phyloP scores from a whole-genome alignment of 2,888 invertebrate genomes.

The Eupelmus urozonus region DNA sequence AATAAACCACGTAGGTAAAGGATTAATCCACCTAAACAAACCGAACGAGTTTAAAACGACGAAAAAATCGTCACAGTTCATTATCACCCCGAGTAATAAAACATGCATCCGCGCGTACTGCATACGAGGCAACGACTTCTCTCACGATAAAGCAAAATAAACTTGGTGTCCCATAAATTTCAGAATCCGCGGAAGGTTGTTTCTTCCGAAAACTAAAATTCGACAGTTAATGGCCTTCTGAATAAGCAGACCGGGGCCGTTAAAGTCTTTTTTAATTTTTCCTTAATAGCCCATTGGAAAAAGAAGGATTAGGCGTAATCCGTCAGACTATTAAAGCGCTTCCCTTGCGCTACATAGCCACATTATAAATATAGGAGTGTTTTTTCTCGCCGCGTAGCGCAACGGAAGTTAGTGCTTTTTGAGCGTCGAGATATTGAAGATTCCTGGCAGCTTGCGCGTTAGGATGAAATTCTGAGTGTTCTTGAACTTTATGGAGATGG shows the following conservation, averaged over 20 bases:
- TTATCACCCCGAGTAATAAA: conserved; percentile 20
- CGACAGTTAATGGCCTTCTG: conserved; percentile 49
- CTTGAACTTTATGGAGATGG: no score
- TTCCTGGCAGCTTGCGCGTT: no score
- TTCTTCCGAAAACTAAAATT: conserved; percentile 38
- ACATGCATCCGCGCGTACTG: not conserved
- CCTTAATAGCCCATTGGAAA: conserved; percentile 25
- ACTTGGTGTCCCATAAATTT: conserved; percentile 37
- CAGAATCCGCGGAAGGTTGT: not conserved
- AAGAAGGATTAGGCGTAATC: conserved; percentile 22
- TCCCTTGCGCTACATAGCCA: not conserved
- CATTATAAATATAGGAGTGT: not conserved
- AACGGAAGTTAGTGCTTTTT: no score
- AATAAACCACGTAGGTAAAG: not conserved
- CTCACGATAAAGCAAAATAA: conserved; percentile 30
- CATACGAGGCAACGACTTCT: conserved; percentile 1
- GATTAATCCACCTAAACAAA: conserved; percentile 11
- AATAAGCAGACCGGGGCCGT: conserved; percentile 22
- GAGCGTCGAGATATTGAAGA: no score
- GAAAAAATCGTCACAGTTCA: conserved; percentile 8
- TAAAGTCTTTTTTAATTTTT: conserved; percentile 34
- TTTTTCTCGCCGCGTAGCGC: not conserved
- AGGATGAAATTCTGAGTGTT: no score
- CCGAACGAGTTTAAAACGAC: not conserved
- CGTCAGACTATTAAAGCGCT: conserved; percentile 12